Evolutionary conservation across 2,888 invertebrate species (phyloP).

Genomic region (Gortyna flavago): DNA sequence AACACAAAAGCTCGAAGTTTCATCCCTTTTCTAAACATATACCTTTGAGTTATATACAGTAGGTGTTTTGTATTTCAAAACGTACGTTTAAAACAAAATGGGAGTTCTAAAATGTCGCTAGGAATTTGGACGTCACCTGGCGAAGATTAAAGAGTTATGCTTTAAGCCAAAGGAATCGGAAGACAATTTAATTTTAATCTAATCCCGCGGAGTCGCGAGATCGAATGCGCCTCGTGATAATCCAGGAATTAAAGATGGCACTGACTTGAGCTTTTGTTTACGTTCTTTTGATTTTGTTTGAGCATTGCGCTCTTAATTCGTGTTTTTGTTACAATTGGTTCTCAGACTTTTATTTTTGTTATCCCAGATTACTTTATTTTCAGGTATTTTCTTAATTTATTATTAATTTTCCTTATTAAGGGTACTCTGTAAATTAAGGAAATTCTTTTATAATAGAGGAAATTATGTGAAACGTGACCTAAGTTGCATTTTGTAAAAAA

Average conservation of each 20-base stretch:
- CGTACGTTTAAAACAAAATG: conserved; percentile 30
- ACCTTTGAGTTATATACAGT: neutral
- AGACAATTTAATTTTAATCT: conserved; percentile 65
- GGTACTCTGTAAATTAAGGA: neutral
- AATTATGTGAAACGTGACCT: neutral
- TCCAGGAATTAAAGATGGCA: conserved; percentile 52
- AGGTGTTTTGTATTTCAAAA: conserved; percentile 6
- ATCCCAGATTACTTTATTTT: neutral
- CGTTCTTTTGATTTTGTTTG: conserved; percentile 32
- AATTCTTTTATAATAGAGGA: neutral
- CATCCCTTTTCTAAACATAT: conserved; percentile 34
- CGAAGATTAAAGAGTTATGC: conserved; percentile 59
- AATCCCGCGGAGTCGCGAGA: conserved; percentile 43
- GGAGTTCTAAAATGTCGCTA: conserved; percentile 42
- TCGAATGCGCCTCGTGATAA: conserved; percentile 57
- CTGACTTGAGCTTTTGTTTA: conserved; percentile 47
- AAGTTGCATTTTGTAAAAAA: neutral
- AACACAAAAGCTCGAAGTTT: conserved; percentile 35
- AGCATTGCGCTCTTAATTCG: conserved; percentile 2
- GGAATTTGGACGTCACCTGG: conserved; percentile 54
- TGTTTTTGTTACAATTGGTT: conserved; percentile 1
- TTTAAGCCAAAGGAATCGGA: conserved; percentile 55
- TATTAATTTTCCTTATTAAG: neutral
- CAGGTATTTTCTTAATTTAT: neutral
- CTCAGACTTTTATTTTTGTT: neutral